Evolutionary conservation across 2,888 invertebrate genomes (phyloP).

Genomic region (Horisme vitalbata): DNA sequence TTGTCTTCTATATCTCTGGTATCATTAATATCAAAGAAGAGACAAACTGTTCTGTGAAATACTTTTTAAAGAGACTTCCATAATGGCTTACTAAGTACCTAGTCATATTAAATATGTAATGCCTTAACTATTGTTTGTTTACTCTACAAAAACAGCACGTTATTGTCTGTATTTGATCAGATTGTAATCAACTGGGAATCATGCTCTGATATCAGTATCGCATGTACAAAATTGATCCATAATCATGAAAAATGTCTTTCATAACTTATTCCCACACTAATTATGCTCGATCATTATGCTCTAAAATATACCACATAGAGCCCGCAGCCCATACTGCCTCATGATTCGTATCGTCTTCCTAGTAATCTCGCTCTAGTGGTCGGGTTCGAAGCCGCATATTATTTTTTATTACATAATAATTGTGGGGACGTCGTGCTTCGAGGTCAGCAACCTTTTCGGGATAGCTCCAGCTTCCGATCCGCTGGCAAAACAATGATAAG

Average conservation of each 20-base stretch:
- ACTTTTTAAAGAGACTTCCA: no score
- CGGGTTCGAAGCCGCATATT: constrained; percentile 52
- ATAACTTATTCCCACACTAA: constrained; percentile 23
- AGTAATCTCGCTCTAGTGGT: constrained; percentile 53
- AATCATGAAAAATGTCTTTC: constrained; percentile 8
- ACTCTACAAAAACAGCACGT: no score
- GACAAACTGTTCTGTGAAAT: no score
- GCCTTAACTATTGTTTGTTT: no score
- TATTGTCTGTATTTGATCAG: not conserved
- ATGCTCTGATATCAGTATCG: constrained; percentile 11
- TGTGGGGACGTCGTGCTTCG: constrained; percentile 56
- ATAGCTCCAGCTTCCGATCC: constrained; percentile 46
- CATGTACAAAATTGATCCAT: constrained; percentile 14
- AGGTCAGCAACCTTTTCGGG: constrained; percentile 59
- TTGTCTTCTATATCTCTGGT: no score
- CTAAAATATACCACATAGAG: not conserved
- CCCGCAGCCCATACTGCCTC: constrained; percentile 24
- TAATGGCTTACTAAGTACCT: no score
- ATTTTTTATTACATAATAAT: constrained; percentile 70
- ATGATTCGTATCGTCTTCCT: constrained; percentile 41
- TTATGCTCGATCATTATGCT: constrained; percentile 13
- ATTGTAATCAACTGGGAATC: not conserved
- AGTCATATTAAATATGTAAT: no score
- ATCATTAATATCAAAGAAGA: no score
- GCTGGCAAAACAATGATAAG: constrained; percentile 54